A percentile compares a stretch with the other conserved stretches of the same genome.
These are phyloP conservation scores for Lithophane ornitopus DNA, from an alignment of 2,888 invertebrate species.

Conservation along the genomic window DNA sequence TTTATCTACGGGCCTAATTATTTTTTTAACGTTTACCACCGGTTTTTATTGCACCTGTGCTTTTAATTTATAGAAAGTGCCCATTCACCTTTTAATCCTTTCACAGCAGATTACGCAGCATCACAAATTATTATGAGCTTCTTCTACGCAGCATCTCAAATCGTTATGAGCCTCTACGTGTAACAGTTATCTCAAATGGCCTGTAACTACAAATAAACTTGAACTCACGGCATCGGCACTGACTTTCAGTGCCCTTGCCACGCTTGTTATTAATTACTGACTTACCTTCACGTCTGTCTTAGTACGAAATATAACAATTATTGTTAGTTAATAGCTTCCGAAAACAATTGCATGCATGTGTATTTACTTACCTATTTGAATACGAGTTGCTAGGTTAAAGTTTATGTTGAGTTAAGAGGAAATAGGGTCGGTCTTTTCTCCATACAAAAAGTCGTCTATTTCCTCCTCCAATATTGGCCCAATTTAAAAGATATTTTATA, in stretches of 20 bases:
- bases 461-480: too few species aligned
- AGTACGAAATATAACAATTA: conserved; percentile 21
- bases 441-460: too few species aligned
- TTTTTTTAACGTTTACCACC: background rate
- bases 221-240: conserved; percentile 40
- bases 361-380: background rate
- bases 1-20: background rate
- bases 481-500: too few species aligned
- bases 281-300: conserved; percentile 41
- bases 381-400: background rate
- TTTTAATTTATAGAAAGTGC: conserved; percentile 18
- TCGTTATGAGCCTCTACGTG: background rate
- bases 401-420: background rate
- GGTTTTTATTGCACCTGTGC: background rate
- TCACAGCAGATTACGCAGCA: background rate
- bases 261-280: conserved; percentile 49
- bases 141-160: conserved; percentile 12
- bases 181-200: conserved; percentile 17
- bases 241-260: conserved; percentile 44
- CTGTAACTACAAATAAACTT: conserved; percentile 33
- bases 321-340: conserved; percentile 40
- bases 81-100: background rate
- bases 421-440: too few species aligned
- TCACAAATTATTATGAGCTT: background rate
- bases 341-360: conserved; percentile 33